Conservation (phyloP, 2,797 vertebrate genomes). For the Spea hammondii region DNA sequence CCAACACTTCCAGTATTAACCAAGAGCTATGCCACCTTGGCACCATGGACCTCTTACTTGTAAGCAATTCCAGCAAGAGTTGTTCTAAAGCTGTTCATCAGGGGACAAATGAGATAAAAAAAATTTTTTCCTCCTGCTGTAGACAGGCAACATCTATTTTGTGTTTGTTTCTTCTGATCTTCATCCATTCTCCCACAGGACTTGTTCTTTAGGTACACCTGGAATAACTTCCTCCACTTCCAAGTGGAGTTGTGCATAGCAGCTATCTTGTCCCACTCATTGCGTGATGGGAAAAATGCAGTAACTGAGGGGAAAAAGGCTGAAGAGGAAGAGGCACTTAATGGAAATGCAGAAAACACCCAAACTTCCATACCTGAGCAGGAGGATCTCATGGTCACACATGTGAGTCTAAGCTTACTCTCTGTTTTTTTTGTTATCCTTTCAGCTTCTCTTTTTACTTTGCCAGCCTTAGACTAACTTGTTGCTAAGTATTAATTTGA, state of each 20-base stretch:
- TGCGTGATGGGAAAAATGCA: slow-evolving; percentile 63
- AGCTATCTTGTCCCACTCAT: slow-evolving; percentile 83
- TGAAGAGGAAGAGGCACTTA: slow-evolving; percentile 58
- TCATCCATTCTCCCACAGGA: slow-evolving; percentile 70
- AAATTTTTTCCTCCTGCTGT: too few relatives aligned
- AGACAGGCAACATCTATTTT: too few relatives aligned
- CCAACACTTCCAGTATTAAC: slow-evolving; percentile 82
- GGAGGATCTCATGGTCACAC: slow-evolving; percentile 80
- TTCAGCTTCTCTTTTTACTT: too few relatives aligned
- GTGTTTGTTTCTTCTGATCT: too few relatives aligned
- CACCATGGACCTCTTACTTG: slow-evolving; percentile 90
- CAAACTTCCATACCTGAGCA: slow-evolving; percentile 53
- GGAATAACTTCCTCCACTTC: slow-evolving; percentile 99
- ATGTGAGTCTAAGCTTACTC: slow-evolving; percentile 72
- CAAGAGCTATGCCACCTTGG: slow-evolving; percentile 88
- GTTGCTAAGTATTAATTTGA: too few relatives aligned
- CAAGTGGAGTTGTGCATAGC: slow-evolving; percentile 96
- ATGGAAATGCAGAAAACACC: slow-evolving; percentile 36
- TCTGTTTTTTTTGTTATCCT: background rate
- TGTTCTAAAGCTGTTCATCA: background rate
- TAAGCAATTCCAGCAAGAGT: slow-evolving; percentile 60
- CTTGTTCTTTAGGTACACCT: slow-evolving; percentile 96
- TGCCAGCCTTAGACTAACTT: too few relatives aligned
- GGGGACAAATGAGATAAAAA: too few relatives aligned
- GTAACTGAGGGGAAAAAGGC: slow-evolving; percentile 47